These are phyloP conservation scores for Podarcis siculus DNA, from an alignment of 2,797 vertebrate species.

Conservation along the genomic window DNA sequence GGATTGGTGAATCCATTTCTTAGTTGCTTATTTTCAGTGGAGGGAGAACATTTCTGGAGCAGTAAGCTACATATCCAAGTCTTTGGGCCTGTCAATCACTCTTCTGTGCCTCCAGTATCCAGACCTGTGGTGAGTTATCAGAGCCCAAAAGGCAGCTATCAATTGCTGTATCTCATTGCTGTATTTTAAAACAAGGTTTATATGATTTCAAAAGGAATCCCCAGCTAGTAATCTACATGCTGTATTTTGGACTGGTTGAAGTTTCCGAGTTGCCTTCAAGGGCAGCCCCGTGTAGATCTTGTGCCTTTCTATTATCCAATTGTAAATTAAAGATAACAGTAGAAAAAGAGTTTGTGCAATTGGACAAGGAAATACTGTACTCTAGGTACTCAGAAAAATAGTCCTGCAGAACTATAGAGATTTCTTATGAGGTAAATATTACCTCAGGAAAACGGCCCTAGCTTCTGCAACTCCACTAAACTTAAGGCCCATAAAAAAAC, in stretches of 20 bases:
- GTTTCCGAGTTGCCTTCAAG: too few relatives aligned
- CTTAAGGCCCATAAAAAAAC: conserved; percentile 18
- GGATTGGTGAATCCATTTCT: too few relatives aligned
- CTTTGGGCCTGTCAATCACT: not conserved
- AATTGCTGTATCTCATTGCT: not conserved
- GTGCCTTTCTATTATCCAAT: not conserved
- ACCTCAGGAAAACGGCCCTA: conserved; percentile 2
- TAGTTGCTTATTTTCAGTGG: too few relatives aligned
- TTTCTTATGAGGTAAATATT: not conserved
- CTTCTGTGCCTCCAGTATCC: not conserved
- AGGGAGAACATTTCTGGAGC: not conserved
- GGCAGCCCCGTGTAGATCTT: too few relatives aligned
- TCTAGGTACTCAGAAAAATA: not conserved
- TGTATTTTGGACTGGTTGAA: too few relatives aligned
- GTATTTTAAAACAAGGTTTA: too few relatives aligned
- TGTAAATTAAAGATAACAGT: not conserved
- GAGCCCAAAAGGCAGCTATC: not conserved
- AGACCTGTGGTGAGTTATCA: not conserved
- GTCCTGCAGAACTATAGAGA: not conserved
- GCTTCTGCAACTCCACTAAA: conserved; percentile 1
- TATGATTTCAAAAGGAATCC: too few relatives aligned
- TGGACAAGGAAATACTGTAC: not conserved
- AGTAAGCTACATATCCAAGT: too few relatives aligned
- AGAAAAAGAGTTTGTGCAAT: not conserved
- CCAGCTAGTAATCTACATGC: too few relatives aligned